Conservation (phyloP, 2,797 vertebrate genomes). For the Myripristis jacobus region DNA sequence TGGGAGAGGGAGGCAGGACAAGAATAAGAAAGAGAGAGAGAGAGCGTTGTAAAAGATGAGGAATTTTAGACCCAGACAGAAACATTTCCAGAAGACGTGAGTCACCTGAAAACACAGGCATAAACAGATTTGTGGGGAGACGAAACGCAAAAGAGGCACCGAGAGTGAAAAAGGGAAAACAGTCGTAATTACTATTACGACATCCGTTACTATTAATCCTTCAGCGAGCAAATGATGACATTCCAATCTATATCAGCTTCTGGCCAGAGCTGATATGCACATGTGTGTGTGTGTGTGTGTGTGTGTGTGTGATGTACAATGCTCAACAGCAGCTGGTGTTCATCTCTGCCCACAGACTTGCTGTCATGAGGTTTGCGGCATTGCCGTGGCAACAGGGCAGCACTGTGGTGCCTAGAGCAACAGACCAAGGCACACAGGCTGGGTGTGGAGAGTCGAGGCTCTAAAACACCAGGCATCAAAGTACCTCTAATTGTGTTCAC, state of each 20-base stretch:
- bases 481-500: conserved; percentile 30
- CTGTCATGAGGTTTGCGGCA: conserved; percentile 8
- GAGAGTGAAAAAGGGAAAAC: conserved; percentile 38
- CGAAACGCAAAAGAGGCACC: conserved; percentile 49
- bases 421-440: conserved; percentile 76
- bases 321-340: conserved; percentile 55
- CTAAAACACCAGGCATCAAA: conserved; percentile 70
- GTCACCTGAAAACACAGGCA: conserved; percentile 74
- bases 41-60: conserved; percentile 72
- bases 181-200: conserved; percentile 1
- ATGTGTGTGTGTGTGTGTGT: conserved; percentile 8
- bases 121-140: conserved; percentile 56
- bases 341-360: conserved; percentile 51
- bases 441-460: conserved; percentile 77
- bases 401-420: conserved; percentile 76
- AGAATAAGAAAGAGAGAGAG: conserved; percentile 45
- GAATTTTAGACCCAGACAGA: conserved; percentile 83
- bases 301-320: conserved; percentile 12
- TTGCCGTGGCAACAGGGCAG: conserved; percentile 30
- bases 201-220: conserved; percentile 9
- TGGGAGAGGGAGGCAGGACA: conserved; percentile 50
- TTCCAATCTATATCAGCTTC: conserved; percentile 6
- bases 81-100: conserved; percentile 80
- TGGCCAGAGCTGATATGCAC: conserved; percentile 19
- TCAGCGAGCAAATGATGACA: conserved; percentile 27